Conservation (phyloP, 2,797 vertebrate species). For the Emys orbicularis region DNA sequence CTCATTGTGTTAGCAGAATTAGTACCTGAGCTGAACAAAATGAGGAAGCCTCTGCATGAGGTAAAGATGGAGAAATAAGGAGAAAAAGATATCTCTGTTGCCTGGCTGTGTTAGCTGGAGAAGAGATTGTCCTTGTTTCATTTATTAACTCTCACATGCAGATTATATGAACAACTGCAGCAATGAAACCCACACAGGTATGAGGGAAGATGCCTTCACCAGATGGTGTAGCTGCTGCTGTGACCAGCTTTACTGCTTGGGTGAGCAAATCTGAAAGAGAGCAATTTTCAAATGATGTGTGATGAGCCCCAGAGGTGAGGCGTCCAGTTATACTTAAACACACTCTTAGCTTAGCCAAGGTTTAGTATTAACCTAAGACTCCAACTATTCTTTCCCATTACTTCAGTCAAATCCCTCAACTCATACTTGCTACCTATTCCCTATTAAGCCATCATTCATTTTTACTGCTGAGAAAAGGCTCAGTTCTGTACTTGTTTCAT, state of each 20-base stretch:
- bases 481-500: neutral
- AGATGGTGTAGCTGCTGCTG: neutral
- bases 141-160: neutral
- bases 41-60: neutral
- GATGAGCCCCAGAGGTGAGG: neutral
- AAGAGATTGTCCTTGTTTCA: slow-evolving; percentile 3
- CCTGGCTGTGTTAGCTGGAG: slow-evolving; percentile 7
- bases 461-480: neutral
- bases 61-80: neutral
- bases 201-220: slow-evolving; percentile 2
- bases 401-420: neutral
- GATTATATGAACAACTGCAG: neutral
- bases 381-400: neutral
- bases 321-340: neutral
- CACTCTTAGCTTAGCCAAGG: neutral
- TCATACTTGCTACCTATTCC: neutral
- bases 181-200: neutral
- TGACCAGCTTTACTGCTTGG: neutral
- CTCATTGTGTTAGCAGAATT: neutral
- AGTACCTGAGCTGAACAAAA: neutral
- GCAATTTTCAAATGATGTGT: neutral
- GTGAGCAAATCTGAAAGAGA: neutral
- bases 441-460: neutral
- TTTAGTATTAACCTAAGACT: neutral
- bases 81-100: neutral